phyloP scores from a whole-genome alignment of 2,797 vertebrate species.

The Melanotaenia maccullochi region DNA sequence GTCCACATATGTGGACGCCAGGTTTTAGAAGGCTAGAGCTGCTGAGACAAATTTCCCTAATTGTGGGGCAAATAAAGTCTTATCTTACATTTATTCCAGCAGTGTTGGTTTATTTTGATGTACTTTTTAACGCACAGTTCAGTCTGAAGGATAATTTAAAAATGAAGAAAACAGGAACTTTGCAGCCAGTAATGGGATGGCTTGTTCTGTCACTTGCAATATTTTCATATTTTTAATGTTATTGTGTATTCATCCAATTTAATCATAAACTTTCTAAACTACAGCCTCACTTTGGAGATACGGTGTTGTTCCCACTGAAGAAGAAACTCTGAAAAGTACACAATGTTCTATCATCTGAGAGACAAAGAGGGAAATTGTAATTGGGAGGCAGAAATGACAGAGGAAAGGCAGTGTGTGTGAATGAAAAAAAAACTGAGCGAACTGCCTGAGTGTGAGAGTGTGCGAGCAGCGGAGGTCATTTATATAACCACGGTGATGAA shows the following conservation, averaged over 20 bases:
- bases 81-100: too few relatives aligned
- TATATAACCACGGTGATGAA: slow-evolving; percentile 68
- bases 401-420: not conserved
- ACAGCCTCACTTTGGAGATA: not conserved
- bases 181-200: too few relatives aligned
- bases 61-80: too few relatives aligned
- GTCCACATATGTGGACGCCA: too few relatives aligned
- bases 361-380: not conserved
- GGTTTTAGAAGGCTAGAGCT: too few relatives aligned
- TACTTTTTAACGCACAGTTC: too few relatives aligned
- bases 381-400: not conserved
- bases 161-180: too few relatives aligned
- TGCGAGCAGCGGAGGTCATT: slow-evolving; percentile 55
- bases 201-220: not conserved
- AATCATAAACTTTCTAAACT: not conserved
- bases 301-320: not conserved
- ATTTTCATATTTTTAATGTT: not conserved
- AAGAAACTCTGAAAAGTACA: slow-evolving; percentile 18
- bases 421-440: slow-evolving; percentile 19
- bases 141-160: too few relatives aligned
- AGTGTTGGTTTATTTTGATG: too few relatives aligned
- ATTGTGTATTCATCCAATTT: not conserved
- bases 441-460: slow-evolving; percentile 8
- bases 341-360: slow-evolving; percentile 16
- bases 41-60: too few relatives aligned